phyloP scores from a whole-genome alignment of 2,113 vertebrate genomes.

The Malurus melanocephalus region DNA sequence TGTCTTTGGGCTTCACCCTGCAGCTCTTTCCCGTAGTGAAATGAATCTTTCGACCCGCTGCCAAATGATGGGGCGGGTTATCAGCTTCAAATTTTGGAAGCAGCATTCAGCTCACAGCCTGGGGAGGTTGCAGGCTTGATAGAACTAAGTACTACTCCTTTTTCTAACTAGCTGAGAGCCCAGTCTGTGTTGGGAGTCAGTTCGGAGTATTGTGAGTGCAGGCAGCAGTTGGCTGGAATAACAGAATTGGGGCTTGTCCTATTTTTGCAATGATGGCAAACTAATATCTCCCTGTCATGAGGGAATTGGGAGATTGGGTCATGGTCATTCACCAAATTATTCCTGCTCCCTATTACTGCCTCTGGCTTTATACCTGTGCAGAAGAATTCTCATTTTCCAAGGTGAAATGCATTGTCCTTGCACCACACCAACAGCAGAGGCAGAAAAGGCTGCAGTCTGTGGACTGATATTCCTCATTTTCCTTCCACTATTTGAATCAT shows the following conservation, averaged over 20 bases:
- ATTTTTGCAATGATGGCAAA: not conserved
- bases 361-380: not conserved
- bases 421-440: not conserved
- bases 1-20: not conserved
- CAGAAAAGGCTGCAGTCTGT: not conserved
- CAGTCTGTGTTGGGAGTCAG: not conserved
- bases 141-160: not conserved
- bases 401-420: not conserved
- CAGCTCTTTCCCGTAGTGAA: not conserved
- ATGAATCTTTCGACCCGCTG: not conserved
- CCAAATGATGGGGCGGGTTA: not conserved
- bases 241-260: not conserved
- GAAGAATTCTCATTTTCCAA: not conserved
- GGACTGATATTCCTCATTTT: not conserved
- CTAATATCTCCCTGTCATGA: not conserved
- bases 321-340: not conserved
- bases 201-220: not conserved
- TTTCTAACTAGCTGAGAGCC: not conserved
- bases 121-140: not conserved
- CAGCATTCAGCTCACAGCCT: not conserved
- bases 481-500: not conserved
- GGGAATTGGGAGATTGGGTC: not conserved
- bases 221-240: not conserved
- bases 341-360: not conserved
- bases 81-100: not conserved